Base-by-base conservation (phyloP, 2,113 vertebrate species). In the Pagrus major region DNA sequence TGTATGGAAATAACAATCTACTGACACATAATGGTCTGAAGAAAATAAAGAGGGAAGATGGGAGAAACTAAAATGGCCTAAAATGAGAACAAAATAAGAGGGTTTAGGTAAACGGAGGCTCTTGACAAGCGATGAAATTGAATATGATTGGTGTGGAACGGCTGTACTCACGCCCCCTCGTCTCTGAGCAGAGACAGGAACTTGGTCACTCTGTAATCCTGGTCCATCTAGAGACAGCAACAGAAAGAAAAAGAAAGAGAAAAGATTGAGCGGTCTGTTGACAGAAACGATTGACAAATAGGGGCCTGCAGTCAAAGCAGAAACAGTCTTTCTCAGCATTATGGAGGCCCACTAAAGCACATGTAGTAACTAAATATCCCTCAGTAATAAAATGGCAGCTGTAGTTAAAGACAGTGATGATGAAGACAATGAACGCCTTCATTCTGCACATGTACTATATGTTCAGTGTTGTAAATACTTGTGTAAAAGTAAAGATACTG, bases 161-260 rank as follows among this genome's bases (percentile, higher is more conserved):
- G 37, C 29, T 78, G 56, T 95, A 99, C 98, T 97, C 91, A 99
- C 98, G 96, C 93, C 86, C 97, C 97, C 94, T 99, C 97, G 65
- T 98, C 97, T 94, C 95, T 92, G 72, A 99, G 93, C 80, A 99
- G 96, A 63, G 96, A 93, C 90, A 99, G 88, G 91, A 99, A 99
- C 90, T 99, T 99, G 86, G 94, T 96, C 90, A 99, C 98, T 56
- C 98, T 96, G 89, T 98, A 97, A 47, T 97, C 96, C 46, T 95
- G 93, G 66, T 97, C 97, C 97, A 99, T 99, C 98, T 99, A 61
- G 20, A 92, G 72, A 93, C 7, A 55, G 27, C 10, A 7, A 55
- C 44, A 68, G 33, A 52, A 51, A 61, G 33, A 33, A 58, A 67
- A 27, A 10, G 33, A 6, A 55, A 68, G 8, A 41, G 14, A n/a